Base-by-base conservation (phyloP, 2,113 vertebrate genomes). In the Cyanoderma ruficeps region DNA sequence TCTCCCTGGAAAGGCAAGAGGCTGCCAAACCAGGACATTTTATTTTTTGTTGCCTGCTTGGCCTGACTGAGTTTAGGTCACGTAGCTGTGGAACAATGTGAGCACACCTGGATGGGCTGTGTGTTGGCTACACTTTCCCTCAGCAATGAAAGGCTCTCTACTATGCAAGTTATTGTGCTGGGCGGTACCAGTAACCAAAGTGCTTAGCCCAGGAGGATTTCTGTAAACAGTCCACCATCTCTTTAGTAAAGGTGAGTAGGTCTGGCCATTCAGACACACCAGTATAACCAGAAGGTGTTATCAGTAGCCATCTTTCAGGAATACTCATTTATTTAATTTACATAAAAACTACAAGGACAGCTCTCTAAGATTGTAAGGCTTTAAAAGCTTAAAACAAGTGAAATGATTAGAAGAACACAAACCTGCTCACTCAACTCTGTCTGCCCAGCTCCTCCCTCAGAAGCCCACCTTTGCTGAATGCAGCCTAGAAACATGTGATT, bases 1-100 rank as follows among this genome's bases (percentile, higher is more conserved):
- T 84, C 39, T 84, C 30, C 18, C 23, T 64, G 74, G 88, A 57
- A 90, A 85, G 33, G 41, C 5, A 4, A 13, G 24, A 87, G 37
- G 28, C 64, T 83, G 50, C 37, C 0, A 3, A 83, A 63, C 9
- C 15, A 39, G 24, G 41, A 23, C 20, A 20, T 81, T 96, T 61
- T 72, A 52, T 86, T 95, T 94, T 57, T 77, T 87, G 71, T 85
- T 74, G 46, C n/a, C 39, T 89, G 93, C 74, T 93, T 87, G 55
- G 49, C 37, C 35, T 82, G 46, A 35, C 64, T n/a, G 52, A 86
- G 56, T 70, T 74, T 15, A 63, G 10, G 57, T 76, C 50, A 52
- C 1, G 1, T 24, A 69, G 65, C 49, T 70, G 35, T n/a, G 37
- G 56, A 30, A 53, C 47, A 31, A 33, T 47, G 28, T 81, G n/a